Percentiles rank a stretch among this genome's conserved stretches.
These are phyloP conservation scores for Bucco capensis DNA, from an alignment of 2,113 vertebrate species.

Conservation along the genomic window DNA sequence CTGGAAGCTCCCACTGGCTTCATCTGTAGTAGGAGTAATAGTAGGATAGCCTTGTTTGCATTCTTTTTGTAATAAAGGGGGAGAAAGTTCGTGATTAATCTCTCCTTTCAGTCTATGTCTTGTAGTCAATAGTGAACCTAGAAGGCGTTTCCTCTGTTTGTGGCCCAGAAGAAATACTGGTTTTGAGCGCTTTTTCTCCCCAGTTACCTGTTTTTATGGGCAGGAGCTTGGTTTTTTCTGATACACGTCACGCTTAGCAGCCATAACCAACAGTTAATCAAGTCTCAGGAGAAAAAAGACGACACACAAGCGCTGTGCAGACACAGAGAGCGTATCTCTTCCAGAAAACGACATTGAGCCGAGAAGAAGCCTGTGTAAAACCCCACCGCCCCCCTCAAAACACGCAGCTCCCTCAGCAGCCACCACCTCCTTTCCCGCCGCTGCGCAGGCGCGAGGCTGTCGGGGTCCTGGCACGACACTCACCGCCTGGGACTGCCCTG, in stretches of 20 bases:
- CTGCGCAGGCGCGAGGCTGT: background rate
- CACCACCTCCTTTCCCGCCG: background rate
- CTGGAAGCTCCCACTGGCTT: background rate
- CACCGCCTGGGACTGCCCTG: background rate
- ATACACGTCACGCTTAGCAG: background rate
- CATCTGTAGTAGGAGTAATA: rapidly evolving
- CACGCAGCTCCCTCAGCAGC: background rate
- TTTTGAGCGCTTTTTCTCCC: background rate
- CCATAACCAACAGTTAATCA: background rate
- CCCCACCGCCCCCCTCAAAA: rapidly evolving
- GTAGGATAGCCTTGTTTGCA: rapidly evolving
- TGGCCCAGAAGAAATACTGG: rapidly evolving
- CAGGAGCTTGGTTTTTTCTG: rapidly evolving
- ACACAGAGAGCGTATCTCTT: rapidly evolving
- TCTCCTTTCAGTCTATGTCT: background rate
- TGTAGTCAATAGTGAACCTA: background rate
- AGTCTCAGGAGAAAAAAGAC: background rate
- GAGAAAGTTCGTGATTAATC: background rate
- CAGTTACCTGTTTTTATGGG: background rate
- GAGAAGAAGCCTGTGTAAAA: rapidly evolving
- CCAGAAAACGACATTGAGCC: rapidly evolving
- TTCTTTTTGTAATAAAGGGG: background rate
- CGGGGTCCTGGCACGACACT: background rate
- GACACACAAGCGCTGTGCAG: rapidly evolving
- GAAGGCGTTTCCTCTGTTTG: rapidly evolving